phyloP scores from a whole-genome alignment of 2,113 vertebrate species.

The cat (Felis catus) region F.catus_Fca126_mat1.0 CM031417.1:112151001-112151500 shows the following conservation, averaged over 20 bases:
- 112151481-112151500: not conserved
- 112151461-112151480: not conserved
- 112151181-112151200: not conserved
- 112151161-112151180: not conserved
- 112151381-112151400: not conserved
- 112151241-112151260: slow-evolving; percentile 12
- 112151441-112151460: not conserved
- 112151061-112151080: slow-evolving; percentile 66
- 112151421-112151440: not conserved
- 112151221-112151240: not conserved
- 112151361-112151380: not conserved
- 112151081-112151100: slow-evolving; percentile 58
- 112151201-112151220: not conserved
- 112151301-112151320: not conserved
- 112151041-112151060: slow-evolving; percentile 75
- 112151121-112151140: not conserved
- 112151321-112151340: not conserved
- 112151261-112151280: not conserved
- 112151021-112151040: slow-evolving; percentile 61
- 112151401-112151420: not conserved
- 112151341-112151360: not conserved
- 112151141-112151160: not conserved
- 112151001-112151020: slow-evolving; percentile 57
- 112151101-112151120: slow-evolving; percentile 32
- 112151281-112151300: not conserved